Conservation (phyloP, 2,113 vertebrate species). For the Silurus glanis region DNA sequence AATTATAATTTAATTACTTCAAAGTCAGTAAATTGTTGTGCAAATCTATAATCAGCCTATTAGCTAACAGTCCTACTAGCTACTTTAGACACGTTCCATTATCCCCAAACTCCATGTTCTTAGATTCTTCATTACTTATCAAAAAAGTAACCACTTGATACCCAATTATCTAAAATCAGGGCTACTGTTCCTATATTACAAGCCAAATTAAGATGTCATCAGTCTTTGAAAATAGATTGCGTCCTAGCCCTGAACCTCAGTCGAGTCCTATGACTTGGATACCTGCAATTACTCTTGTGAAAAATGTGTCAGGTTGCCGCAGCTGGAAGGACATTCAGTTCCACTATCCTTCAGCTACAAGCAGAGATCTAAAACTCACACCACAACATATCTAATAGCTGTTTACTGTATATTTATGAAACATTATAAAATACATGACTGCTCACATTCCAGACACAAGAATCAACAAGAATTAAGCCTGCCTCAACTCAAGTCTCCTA, state of each 20-base stretch:
- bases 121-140: neutral
- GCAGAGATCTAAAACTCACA: neutral
- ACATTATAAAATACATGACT: neutral
- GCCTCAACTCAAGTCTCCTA: neutral
- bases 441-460: slow-evolving; percentile 1
- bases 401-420: slow-evolving; percentile 7
- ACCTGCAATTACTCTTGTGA: neutral
- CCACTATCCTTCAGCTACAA: neutral
- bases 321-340: neutral
- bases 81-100: neutral
- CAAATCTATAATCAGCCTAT: neutral
- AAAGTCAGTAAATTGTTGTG: neutral
- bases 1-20: neutral
- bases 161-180: neutral
- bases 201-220: neutral
- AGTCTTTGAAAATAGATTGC: neutral
- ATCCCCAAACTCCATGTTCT: neutral
- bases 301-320: neutral
- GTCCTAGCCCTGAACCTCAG: neutral
- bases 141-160: neutral
- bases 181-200: neutral
- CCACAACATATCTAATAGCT: neutral
- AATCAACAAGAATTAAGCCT: neutral
- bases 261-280: neutral
- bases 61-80: neutral